These are phyloP conservation scores for Phrynocephalus forsythii DNA, from an alignment of 2,797 vertebrate species.

Conservation along the genomic window DNA sequence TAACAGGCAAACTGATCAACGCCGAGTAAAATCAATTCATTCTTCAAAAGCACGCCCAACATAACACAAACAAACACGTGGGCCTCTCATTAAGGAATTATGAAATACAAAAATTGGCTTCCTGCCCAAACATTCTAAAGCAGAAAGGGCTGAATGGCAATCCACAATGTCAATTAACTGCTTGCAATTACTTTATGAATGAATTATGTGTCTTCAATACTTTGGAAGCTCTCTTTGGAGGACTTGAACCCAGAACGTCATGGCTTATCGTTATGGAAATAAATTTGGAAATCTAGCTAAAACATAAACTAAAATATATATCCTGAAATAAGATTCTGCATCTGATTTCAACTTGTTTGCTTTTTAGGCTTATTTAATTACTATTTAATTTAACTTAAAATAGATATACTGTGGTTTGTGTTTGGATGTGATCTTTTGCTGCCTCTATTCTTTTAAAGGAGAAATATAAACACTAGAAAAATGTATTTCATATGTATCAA, in stretches of 20 bases:
- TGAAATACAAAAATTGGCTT: background rate
- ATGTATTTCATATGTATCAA: background rate
- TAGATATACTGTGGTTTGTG: background rate
- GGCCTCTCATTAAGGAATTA: slow-evolving; percentile 2
- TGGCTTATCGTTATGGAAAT: no score
- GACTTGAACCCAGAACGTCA: background rate
- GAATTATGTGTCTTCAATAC: background rate
- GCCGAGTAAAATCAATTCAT: background rate
- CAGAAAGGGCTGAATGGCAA: background rate
- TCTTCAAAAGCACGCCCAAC: slow-evolving; percentile 21
- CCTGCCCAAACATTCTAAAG: background rate
- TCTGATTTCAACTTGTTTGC: background rate
- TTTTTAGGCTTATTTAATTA: background rate
- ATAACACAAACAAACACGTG: background rate
- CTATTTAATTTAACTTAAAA: background rate
- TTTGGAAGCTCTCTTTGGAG: background rate
- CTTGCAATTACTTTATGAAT: background rate
- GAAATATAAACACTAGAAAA: background rate
- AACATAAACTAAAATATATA: background rate
- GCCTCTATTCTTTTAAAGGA: background rate
- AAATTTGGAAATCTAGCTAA: background rate
- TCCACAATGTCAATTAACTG: background rate
- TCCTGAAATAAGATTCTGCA: background rate
- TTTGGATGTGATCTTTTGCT: background rate
- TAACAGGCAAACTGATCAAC: background rate